Evolutionary conservation across 2,113 vertebrate species (phyloP).

Genomic region (Elaphurus davidianus): DNA sequence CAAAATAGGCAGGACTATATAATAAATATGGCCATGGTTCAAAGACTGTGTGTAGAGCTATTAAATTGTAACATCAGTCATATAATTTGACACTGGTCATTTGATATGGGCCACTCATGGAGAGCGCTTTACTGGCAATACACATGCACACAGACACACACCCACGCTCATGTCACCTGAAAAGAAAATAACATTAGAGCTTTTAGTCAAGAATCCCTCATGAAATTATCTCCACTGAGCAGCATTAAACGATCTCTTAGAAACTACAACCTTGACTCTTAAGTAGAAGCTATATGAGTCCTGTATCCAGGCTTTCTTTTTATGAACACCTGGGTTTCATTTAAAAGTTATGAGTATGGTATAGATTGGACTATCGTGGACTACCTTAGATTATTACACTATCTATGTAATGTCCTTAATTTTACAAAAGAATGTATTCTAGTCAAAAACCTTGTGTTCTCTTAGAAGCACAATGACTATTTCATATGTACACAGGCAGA

Average conservation of each 20-base stretch:
- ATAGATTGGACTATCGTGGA: not conserved
- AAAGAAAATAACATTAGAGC: not conserved
- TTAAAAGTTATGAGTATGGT: not conserved
- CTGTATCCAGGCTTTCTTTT: not conserved
- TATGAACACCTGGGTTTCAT: not conserved
- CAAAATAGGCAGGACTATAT: constrained; percentile 41
- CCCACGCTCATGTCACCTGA: not conserved
- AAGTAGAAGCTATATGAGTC: rapidly evolving
- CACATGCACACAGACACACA: rapidly evolving
- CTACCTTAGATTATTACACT: not conserved
- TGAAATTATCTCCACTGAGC: not conserved
- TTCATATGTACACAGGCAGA: not conserved
- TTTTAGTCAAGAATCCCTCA: not conserved
- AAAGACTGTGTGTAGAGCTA: constrained; percentile 28
- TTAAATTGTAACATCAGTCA: constrained; percentile 35
- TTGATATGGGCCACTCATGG: not conserved
- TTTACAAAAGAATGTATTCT: not conserved
- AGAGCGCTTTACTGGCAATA: not conserved
- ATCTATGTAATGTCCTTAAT: not conserved
- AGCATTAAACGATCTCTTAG: not conserved
- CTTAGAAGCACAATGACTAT: not conserved
- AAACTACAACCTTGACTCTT: not conserved
- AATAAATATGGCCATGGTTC: constrained; percentile 60
- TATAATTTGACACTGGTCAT: constrained; percentile 13
- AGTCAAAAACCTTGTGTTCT: not conserved